Percentiles rank a stretch among this genome's conserved stretches.
Conservation (phyloP, 1,140 invertebrate genomes). For the Drosophila novamexicana region DNA sequence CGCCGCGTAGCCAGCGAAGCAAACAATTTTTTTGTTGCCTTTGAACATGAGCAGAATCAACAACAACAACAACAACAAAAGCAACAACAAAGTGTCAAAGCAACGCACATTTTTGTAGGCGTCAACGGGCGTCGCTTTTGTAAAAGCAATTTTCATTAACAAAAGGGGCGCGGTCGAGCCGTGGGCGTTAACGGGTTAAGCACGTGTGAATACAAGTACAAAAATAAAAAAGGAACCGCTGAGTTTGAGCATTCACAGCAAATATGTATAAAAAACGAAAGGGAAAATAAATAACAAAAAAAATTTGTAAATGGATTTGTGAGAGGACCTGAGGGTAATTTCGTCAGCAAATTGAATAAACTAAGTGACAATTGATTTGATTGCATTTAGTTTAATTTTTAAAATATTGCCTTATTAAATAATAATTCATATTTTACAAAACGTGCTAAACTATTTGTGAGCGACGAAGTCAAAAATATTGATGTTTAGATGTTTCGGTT, state of each 20-base stretch:
- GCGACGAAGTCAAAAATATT: no score
- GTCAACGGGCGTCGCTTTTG: conserved; percentile 49
- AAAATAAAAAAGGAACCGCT: conserved; percentile 21
- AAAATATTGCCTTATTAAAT: neutral
- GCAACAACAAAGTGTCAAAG: conserved; percentile 48
- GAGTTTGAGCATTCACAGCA: conserved; percentile 25
- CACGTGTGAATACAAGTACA: conserved; percentile 42
- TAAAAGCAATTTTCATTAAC: conserved; percentile 67
- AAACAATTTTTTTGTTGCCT: conserved; percentile 20
- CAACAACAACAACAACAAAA: conserved; percentile 19
- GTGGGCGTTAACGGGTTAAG: conserved; percentile 38
- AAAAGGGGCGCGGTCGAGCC: conserved; percentile 34
- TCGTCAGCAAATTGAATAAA: conserved; percentile 49
- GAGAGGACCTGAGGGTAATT: conserved; percentile 17
- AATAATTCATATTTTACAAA: no score
- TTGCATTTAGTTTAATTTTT: conserved; percentile 1
- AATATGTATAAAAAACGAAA: conserved; percentile 5
- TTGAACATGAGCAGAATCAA: conserved; percentile 18
- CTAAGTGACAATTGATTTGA: conserved; percentile 12
- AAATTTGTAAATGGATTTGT: conserved; percentile 21
- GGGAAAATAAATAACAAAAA: conserved; percentile 3
- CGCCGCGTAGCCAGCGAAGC: conserved; percentile 32
- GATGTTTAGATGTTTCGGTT: no score
- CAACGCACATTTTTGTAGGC: conserved; percentile 59
- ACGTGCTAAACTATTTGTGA: no score